Evolutionary conservation across 2,113 vertebrate species (phyloP), one percentile per base, ranked within the genome.

Genomic region (Lagopus muta): DNA sequence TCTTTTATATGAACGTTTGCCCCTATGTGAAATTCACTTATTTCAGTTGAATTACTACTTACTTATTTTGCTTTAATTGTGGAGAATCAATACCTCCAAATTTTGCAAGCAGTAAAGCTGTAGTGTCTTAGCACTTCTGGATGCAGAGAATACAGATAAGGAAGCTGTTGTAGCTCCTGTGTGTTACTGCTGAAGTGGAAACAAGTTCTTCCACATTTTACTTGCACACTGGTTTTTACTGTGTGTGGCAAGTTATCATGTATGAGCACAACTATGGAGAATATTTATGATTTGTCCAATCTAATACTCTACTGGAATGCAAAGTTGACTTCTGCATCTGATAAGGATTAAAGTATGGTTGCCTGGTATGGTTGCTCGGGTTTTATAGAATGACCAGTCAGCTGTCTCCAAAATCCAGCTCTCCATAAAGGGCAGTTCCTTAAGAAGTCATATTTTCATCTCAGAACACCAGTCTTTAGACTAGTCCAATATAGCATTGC

Each of bases 1-100:
- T 92, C 43, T 82, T 91, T 43, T 47, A 71, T 17, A 7, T 60
- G 42, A 91, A 48, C 74, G 71, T 24, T 88, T 86, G 25, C 61
- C 12, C 34, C 91, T 16, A 6, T 69, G 52, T 34, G 61, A 92
- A 86, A 92, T 88, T 43, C n/a, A 22, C 18, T 62, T 58, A 75
- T 93, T 96, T 86, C 52, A 72, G 54, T 20, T 93, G 82, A 94
- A 86, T 88, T 90, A 27, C 82, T 83, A 21, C 61, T 86, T 91
- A 77, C 80, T 88, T 94, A 73, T 78, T 42, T 77, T 70, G 30
- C 66, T 86, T 78, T 82, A 93, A 78, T 72, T 89, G 74, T 54
- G 82, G 48, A 52, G 16, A 40, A 80, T 94, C 52, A 78, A 12
- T 90, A 74, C 13, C 11, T 71, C 55, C 78, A 34, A 88, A 19